Evolutionary conservation across 2,797 vertebrate species (phyloP).

Genomic region (Lepus oiostolus): DNA sequence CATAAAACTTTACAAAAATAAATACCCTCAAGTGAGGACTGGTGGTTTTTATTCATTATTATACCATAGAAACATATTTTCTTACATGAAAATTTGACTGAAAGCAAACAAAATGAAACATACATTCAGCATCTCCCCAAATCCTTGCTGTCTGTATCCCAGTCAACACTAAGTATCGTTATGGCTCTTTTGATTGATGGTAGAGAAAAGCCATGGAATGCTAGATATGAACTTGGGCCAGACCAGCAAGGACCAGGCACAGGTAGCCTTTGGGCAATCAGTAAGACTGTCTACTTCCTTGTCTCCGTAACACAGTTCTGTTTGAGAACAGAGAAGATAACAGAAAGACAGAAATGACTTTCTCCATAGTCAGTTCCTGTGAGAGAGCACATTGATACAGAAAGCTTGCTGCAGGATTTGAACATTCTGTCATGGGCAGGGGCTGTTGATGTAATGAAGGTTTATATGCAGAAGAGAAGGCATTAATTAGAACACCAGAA

Average conservation of each 20-base stretch:
- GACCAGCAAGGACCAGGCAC: too few species aligned
- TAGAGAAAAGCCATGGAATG: neutral
- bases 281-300: neutral
- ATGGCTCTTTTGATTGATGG: neutral
- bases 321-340: neutral
- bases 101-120: neutral
- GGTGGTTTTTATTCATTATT: neutral
- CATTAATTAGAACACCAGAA: neutral
- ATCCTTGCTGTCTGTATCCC: neutral
- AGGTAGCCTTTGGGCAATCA: neutral
- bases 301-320: neutral
- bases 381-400: neutral
- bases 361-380: neutral
- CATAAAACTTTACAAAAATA: slow-evolving; percentile 1
- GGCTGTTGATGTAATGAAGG: neutral
- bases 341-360: neutral
- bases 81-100: neutral
- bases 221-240: neutral
- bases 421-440: neutral
- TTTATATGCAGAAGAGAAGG: neutral
- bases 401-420: neutral
- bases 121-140: neutral
- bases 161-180: neutral
- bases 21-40: neutral
- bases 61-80: neutral